Base-by-base conservation (phyloP, 1,140 invertebrate genomes). In the Drosophila saltans region DNA sequence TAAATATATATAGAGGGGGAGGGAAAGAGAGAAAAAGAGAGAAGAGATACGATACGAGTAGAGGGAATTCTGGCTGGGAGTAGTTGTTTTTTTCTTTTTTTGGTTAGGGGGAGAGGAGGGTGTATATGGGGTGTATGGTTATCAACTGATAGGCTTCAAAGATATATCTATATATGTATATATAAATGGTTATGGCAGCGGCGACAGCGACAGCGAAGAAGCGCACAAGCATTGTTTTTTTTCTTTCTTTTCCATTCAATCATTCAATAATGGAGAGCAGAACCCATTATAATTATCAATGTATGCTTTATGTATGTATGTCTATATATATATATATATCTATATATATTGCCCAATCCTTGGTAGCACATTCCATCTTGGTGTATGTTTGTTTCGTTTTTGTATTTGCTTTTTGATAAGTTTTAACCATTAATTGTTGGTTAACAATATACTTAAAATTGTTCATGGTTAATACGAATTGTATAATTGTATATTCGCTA, bases 141-240 rank as follows among this genome's bases (percentile, higher is more conserved):
- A 3, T 30, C 2, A 30, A 30, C 28, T 30, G 43, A 21, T 45
- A 16, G 43, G 45, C 16, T 24, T 9, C 0, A 16, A 24, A 16
- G 5, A 16, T 26, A 8, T 6, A 3, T 16, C 2, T 43, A 24
- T 4, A 9, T 2, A 16, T 26, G 26, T n/a, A 7, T 52, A 57
- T 52, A 36, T 26, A 40, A 57, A 28, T 48, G 36, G 16, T 21
- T 30, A 40, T 24, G 21, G 57, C 3, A 24, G 57, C 11, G 33
- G 21, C 30, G 57, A 58, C 57, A 58, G 56, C 56, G 56, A 36
- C 65, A 60, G 73, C 69, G 59, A 80, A 80, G 63, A 81, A 81
- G 70, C 78, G 70, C 59, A 66, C 59, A 73, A 66, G 52, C 56
- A 55, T 52, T 30, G 4, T 30, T 64, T 41, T 16, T 16, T 16